Conservation (phyloP, 2,888 invertebrate species). For the Lasioglossum morio region DNA sequence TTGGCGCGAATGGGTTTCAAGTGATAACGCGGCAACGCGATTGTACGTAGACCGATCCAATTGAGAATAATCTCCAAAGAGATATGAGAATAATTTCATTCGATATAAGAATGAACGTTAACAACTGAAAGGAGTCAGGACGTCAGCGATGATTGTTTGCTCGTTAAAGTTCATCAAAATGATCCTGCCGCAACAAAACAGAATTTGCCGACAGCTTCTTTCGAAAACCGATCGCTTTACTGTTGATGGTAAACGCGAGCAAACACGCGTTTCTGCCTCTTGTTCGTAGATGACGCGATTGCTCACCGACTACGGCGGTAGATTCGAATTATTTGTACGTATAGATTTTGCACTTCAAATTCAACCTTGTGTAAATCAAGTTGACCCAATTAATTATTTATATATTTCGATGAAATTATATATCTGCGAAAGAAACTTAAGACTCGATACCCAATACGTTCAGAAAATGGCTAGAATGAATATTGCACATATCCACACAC, state of each 20-base stretch:
- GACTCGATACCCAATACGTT: too few species aligned
- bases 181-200: neutral
- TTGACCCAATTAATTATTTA: too few species aligned
- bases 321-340: neutral
- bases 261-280: neutral
- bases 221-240: neutral
- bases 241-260: neutral
- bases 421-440: too few species aligned
- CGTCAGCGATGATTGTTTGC: neutral
- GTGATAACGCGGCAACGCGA: neutral
- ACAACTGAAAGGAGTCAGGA: neutral
- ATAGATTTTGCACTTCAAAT: too few species aligned
- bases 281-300: conserved; percentile 13
- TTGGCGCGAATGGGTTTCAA: neutral
- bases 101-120: too few species aligned
- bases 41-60: too few species aligned
- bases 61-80: neutral
- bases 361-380: too few species aligned
- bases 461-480: too few species aligned
- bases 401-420: too few species aligned
- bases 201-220: neutral
- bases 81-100: too few species aligned
- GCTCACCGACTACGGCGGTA: neutral
- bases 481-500: too few species aligned
- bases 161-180: neutral